These are phyloP conservation scores for Alethe diademata DNA, from an alignment of 2,113 vertebrate species.

Conservation along the genomic window DNA sequence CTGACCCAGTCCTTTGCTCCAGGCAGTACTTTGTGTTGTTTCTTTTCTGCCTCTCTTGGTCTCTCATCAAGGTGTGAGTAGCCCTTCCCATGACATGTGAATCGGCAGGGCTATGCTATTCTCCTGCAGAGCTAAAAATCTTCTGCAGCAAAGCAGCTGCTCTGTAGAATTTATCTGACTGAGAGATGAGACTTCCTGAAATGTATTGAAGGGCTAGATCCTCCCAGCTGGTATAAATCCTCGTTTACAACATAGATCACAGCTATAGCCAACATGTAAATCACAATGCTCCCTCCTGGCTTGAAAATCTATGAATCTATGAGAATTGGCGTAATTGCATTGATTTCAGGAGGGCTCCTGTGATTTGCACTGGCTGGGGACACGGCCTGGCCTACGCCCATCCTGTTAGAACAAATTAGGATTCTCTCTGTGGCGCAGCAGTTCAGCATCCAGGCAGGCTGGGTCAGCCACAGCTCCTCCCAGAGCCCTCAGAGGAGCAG, in stretches of 20 bases:
- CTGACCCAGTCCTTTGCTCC: background rate
- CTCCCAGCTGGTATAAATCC: constrained; percentile 20
- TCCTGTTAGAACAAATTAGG: constrained; percentile 54
- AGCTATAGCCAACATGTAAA: constrained; percentile 44
- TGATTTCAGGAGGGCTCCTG: constrained; percentile 45
- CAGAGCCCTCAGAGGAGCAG: fast-evolving
- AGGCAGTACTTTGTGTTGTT: background rate
- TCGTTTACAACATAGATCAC: constrained; percentile 47
- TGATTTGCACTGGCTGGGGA: constrained; percentile 6
- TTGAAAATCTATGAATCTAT: constrained; percentile 53
- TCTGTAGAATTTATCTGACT: background rate
- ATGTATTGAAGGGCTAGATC: background rate
- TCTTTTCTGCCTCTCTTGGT: background rate
- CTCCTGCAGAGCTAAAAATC: background rate
- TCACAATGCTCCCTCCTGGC: constrained; percentile 47
- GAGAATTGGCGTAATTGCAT: constrained; percentile 61
- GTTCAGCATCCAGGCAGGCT: background rate
- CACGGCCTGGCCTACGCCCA: background rate
- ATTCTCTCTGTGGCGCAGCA: background rate
- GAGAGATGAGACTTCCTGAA: constrained; percentile 12
- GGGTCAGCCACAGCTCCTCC: background rate
- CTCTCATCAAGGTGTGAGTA: background rate
- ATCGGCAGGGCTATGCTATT: background rate
- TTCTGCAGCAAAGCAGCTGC: background rate
- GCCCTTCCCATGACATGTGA: background rate